phyloP scores from a whole-genome alignment of 2,113 vertebrate genomes.

The Apaloderma vittatum region DNA sequence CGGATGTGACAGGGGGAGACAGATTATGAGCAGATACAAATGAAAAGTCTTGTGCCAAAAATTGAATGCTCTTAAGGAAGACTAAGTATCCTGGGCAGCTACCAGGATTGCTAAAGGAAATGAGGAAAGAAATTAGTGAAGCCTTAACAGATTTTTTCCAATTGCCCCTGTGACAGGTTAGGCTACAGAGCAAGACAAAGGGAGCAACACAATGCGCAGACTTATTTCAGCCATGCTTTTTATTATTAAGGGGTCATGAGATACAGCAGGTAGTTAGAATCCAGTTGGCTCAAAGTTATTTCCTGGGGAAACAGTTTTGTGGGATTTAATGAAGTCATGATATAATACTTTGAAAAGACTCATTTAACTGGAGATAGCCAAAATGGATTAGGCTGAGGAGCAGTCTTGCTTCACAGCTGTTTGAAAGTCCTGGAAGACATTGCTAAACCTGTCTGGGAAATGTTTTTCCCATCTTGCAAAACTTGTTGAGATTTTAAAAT shows the following conservation, averaged over 20 bases:
- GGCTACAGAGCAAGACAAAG: slow-evolving; percentile 39
- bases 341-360: slow-evolving; percentile 1
- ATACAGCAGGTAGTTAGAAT: slow-evolving; percentile 40
- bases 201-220: not conserved
- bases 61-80: slow-evolving; percentile 72
- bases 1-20: slow-evolving; percentile 71
- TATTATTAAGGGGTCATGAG: slow-evolving; percentile 39
- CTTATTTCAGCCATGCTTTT: slow-evolving; percentile 21
- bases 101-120: slow-evolving; percentile 59
- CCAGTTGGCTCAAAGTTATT: slow-evolving; percentile 45
- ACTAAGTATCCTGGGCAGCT: slow-evolving; percentile 57
- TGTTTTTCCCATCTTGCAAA: slow-evolving; percentile 39
- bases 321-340: slow-evolving; percentile 50
- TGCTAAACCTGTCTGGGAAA: slow-evolving; percentile 56
- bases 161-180: slow-evolving; percentile 33
- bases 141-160: not conserved
- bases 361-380: slow-evolving; percentile 9
- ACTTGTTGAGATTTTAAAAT: not conserved
- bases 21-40: slow-evolving; percentile 72
- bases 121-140: slow-evolving; percentile 46
- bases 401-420: slow-evolving; percentile 3
- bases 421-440: slow-evolving; percentile 19
- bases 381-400: slow-evolving; percentile 11
- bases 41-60: slow-evolving; percentile 63
- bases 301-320: slow-evolving; percentile 54